Evolutionary conservation across 1,140 invertebrate species (phyloP).

Genomic region (Dendrolimus punctatus): DNA sequence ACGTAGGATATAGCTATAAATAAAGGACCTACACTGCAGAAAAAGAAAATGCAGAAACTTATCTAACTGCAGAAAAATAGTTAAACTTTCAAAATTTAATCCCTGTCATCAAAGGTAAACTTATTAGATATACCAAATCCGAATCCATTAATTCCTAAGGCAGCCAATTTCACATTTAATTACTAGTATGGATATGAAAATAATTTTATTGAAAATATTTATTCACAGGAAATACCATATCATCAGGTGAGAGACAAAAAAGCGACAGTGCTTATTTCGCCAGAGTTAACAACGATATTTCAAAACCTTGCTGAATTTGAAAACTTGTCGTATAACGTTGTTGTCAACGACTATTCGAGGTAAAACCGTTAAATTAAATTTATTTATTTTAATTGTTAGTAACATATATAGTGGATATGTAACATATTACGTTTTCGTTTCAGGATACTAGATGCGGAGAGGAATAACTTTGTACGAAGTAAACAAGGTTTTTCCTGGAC

Average conservation of each 20-base stretch:
- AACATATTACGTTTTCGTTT: slow-evolving; percentile 10
- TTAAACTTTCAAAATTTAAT: too few relatives aligned
- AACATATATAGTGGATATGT: not conserved
- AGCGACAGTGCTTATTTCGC: slow-evolving; percentile 30
- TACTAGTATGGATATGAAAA: not conserved
- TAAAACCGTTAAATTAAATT: slow-evolving; percentile 20
- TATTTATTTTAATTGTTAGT: not conserved
- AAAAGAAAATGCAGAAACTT: too few relatives aligned
- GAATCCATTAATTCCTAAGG: too few relatives aligned
- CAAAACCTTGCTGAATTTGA: slow-evolving; percentile 16
- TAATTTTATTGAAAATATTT: not conserved
- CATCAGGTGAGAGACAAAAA: slow-evolving; percentile 8
- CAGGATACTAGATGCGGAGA: slow-evolving; percentile 41
- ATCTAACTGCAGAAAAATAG: too few relatives aligned
- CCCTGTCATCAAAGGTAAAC: too few relatives aligned
- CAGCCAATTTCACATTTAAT: too few relatives aligned
- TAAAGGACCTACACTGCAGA: too few relatives aligned
- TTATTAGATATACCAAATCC: too few relatives aligned
- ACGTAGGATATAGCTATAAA: too few relatives aligned
- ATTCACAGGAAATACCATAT: slow-evolving; percentile 21
- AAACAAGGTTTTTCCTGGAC: slow-evolving; percentile 37
- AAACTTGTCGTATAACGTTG: slow-evolving; percentile 22
- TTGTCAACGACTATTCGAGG: slow-evolving; percentile 38
- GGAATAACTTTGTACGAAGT: slow-evolving; percentile 3
- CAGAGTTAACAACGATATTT: slow-evolving; percentile 22